Percentiles rank a stretch among this genome's conserved stretches.
Conservation (phyloP, 2,888 invertebrate genomes). For the Polymixis lichenea region DNA sequence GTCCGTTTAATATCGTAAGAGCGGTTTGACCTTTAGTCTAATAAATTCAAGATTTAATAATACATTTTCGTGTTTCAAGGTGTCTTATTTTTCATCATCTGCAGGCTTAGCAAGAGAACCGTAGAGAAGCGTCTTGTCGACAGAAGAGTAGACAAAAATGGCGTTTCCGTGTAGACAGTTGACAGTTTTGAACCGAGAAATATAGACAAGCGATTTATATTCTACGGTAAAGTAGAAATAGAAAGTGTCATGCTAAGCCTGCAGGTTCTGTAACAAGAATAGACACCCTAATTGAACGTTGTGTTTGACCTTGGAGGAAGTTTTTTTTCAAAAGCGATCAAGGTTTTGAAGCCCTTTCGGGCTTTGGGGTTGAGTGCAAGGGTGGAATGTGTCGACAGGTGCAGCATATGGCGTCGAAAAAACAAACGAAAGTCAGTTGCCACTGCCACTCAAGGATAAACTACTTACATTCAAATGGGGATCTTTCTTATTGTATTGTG, state of each 20-base stretch:
- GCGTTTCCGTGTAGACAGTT: no score
- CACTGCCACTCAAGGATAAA: not conserved
- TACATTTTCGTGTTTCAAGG: constrained; percentile 22
- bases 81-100: constrained; percentile 14
- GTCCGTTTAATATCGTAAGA: constrained; percentile 35
- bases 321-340: constrained; percentile 10
- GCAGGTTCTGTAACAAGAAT: constrained; percentile 13
- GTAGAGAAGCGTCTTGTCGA: no score
- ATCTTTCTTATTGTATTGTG: constrained; percentile 1
- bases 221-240: no score
- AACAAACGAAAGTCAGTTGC: constrained; percentile 10
- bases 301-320: constrained; percentile 27
- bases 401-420: constrained; percentile 22
- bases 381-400: constrained; percentile 41
- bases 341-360: constrained; percentile 9
- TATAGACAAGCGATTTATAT: no score
- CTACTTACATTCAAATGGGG: not conserved
- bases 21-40: constrained; percentile 36
- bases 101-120: no score
- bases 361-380: not conserved
- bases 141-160: no score
- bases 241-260: no score
- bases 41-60: constrained; percentile 13
- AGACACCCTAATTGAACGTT: constrained; percentile 17
- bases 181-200: no score